Evolutionary conservation across 2,797 vertebrate genomes (phyloP).

Genomic region (Balearica regulorum): DNA sequence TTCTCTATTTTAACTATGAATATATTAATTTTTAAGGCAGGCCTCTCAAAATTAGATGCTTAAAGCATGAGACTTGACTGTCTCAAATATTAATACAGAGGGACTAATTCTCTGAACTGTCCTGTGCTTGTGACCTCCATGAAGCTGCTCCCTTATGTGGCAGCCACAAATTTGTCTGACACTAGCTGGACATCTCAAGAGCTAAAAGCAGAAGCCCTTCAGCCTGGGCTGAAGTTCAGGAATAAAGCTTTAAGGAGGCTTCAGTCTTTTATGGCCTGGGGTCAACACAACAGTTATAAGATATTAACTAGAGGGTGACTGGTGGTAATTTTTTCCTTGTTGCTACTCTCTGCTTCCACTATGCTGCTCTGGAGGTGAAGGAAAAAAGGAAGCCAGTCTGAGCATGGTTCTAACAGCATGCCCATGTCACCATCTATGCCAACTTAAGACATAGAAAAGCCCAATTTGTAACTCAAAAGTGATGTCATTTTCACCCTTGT

Average conservation of each 20-base stretch:
- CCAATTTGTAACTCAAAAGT: neutral
- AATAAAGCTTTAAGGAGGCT: neutral
- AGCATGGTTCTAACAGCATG: neutral
- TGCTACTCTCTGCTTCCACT: neutral
- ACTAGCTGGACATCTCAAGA: neutral
- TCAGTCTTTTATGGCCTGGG: neutral
- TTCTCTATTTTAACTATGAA: neutral
- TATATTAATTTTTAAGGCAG: neutral
- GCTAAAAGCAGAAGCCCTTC: neutral
- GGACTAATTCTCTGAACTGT: neutral
- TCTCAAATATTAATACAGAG: neutral
- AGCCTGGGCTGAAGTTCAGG: neutral
- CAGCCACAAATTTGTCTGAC: neutral
- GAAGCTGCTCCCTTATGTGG: neutral
- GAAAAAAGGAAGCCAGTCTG: neutral
- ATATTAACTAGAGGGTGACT: neutral
- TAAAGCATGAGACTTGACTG: neutral
- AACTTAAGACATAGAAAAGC: neutral
- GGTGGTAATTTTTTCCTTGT: neutral
- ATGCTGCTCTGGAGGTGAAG: neutral
- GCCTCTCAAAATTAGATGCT: neutral
- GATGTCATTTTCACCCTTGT: neutral
- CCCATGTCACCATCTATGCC: neutral
- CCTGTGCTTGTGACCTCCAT: fast-evolving
- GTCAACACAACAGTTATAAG: neutral